Percentiles rank a stretch among this genome's conserved stretches.
phyloP scores from a whole-genome alignment of 2,888 invertebrate genomes.

The Amphipyra berbera region DNA sequence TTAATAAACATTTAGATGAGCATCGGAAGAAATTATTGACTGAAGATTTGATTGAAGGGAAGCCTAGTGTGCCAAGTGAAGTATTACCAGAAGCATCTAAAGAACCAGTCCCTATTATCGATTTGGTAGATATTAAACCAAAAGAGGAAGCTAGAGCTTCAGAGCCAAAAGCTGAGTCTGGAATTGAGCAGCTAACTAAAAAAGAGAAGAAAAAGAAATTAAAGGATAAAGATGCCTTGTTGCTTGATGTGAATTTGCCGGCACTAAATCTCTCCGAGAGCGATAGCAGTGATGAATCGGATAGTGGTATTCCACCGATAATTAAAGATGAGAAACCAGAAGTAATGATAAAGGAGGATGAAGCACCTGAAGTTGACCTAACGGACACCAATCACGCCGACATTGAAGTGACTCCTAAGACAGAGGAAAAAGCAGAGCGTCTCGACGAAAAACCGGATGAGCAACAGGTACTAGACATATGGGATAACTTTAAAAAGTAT shows the following conservation, averaged over 20 bases:
- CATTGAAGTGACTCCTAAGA: slow-evolving; percentile 54
- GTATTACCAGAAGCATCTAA: slow-evolving; percentile 71
- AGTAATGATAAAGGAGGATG: slow-evolving; percentile 62
- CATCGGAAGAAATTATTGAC: slow-evolving; percentile 86
- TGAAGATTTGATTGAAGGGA: slow-evolving; percentile 75
- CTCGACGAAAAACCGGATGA: slow-evolving; percentile 88
- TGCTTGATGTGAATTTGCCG: slow-evolving; percentile 91
- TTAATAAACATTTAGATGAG: slow-evolving; percentile 92
- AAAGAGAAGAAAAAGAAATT: slow-evolving; percentile 85
- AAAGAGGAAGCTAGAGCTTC: slow-evolving; percentile 76
- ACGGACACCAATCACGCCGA: slow-evolving; percentile 44
- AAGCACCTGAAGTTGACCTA: slow-evolving; percentile 52
- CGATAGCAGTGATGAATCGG: slow-evolving; percentile 93
- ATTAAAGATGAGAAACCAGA: slow-evolving; percentile 68
- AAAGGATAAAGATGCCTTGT: slow-evolving; percentile 85
- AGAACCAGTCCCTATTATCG: slow-evolving; percentile 77
- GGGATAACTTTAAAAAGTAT: slow-evolving; percentile 94
- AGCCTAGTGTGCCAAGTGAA: slow-evolving; percentile 65
- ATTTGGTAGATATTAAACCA: slow-evolving; percentile 79
- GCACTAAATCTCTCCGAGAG: slow-evolving; percentile 96
- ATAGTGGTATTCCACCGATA: slow-evolving; percentile 73
- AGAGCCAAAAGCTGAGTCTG: slow-evolving; percentile 74
- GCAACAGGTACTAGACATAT: slow-evolving; percentile 92
- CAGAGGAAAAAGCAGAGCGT: slow-evolving; percentile 69
- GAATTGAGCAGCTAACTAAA: slow-evolving; percentile 77